These are phyloP conservation scores for Dromas ardeola DNA, from an alignment of 2,113 vertebrate genomes.

Conservation along the genomic window DNA sequence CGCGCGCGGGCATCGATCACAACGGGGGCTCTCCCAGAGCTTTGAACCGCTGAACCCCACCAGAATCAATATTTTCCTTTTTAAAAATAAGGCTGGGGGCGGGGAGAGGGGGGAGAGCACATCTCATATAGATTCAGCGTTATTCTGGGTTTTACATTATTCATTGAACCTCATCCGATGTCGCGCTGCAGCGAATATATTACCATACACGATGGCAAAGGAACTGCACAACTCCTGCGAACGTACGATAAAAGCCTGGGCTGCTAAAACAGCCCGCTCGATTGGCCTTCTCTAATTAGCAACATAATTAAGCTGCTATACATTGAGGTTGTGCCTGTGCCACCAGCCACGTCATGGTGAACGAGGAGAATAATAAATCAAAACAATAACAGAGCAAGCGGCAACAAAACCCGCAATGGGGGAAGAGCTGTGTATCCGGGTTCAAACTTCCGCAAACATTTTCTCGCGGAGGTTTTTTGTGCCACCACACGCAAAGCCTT, in stretches of 20 bases:
- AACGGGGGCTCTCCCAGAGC: background rate
- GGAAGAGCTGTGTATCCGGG: accelerated
- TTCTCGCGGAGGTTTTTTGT: background rate
- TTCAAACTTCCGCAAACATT: accelerated
- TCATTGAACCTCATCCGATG: background rate
- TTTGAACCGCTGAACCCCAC: background rate
- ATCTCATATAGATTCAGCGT: background rate
- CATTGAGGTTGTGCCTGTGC: background rate
- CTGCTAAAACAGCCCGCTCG: background rate
- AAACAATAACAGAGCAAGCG: background rate
- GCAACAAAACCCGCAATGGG: background rate
- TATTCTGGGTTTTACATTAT: background rate
- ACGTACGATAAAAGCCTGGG: background rate
- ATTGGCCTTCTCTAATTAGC: background rate
- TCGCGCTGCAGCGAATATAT: constrained; percentile 2
- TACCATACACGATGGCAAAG: background rate
- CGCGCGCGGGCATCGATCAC: background rate
- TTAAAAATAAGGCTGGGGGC: background rate
- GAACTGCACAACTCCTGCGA: background rate
- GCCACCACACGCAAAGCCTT: background rate
- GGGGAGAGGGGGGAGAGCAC: background rate
- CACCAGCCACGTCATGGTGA: background rate
- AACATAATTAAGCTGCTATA: background rate
- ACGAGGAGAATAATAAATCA: background rate
- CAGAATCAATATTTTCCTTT: constrained; percentile 35